A percentile compares a stretch with the other conserved stretches of the same genome.
Evolutionary conservation across 1,140 invertebrate species (phyloP).

Genomic region (Lasaia peninsularis): DNA sequence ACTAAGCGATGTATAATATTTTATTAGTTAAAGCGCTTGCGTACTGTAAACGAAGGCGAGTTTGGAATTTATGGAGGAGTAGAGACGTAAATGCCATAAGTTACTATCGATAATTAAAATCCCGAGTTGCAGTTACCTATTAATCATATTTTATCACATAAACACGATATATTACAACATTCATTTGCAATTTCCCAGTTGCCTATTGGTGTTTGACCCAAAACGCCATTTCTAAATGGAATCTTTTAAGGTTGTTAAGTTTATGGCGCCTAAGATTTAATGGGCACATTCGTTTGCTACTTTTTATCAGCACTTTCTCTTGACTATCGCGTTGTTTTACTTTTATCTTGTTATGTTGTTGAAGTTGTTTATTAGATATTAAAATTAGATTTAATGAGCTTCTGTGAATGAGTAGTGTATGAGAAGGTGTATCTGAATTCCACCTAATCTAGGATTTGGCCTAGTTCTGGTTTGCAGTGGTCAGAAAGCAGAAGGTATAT

Average conservation of each 20-base stretch:
- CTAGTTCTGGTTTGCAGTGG: too few relatives aligned
- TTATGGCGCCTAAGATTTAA: constrained; percentile 1
- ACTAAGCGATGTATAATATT: neutral
- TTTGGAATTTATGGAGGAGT: constrained; percentile 2
- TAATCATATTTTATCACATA: neutral
- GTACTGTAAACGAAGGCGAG: neutral
- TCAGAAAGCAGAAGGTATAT: too few relatives aligned
- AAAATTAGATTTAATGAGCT: too few relatives aligned
- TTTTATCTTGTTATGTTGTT: too few relatives aligned
- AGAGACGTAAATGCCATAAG: neutral
- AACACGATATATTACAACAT: neutral
- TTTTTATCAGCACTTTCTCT: neutral
- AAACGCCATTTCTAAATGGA: neutral
- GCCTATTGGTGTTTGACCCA: neutral
- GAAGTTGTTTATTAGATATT: too few relatives aligned
- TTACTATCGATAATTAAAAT: constrained; percentile 12
- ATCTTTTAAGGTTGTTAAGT: constrained; percentile 3
- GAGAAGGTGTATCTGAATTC: too few relatives aligned
- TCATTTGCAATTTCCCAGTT: neutral
- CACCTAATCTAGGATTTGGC: too few relatives aligned
- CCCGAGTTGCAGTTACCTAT: constrained; percentile 2
- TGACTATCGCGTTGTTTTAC: neutral
- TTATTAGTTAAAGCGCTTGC: neutral
- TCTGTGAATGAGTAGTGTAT: too few relatives aligned
- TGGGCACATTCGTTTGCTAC: neutral